Evolutionary conservation across 2,113 vertebrate genomes (phyloP).

Genomic region (Maccullochella peelii): DNA sequence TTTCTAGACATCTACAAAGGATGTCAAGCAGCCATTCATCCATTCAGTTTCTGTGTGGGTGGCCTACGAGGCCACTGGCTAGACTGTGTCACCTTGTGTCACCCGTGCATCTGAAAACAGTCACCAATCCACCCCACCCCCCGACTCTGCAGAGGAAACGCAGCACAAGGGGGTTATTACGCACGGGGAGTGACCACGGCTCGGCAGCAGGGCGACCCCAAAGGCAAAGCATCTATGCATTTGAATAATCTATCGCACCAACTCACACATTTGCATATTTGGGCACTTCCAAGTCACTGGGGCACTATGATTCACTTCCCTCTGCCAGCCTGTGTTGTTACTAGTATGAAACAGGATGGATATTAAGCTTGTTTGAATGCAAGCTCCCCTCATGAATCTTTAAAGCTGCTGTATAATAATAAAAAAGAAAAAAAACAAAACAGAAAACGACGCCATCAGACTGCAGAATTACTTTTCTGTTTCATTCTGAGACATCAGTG

Average conservation of each 20-base stretch:
- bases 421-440: conserved; percentile 18
- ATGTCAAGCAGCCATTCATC: conserved; percentile 29
- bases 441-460: conserved; percentile 24
- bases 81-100: conserved; percentile 52
- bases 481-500: conserved; percentile 41
- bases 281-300: conserved; percentile 70
- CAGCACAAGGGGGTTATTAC: conserved; percentile 56
- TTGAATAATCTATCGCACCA: conserved; percentile 77
- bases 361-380: conserved; percentile 71
- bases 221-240: conserved; percentile 63
- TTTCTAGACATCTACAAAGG: conserved; percentile 6
- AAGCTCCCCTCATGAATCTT: conserved; percentile 68
- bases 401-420: conserved; percentile 54
- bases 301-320: conserved; percentile 75
- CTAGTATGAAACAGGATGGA: conserved; percentile 56
- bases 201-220: conserved; percentile 56
- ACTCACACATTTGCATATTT: conserved; percentile 77
- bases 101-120: conserved; percentile 45
- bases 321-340: conserved; percentile 56
- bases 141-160: conserved; percentile 19
- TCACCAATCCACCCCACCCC: background rate
- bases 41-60: conserved; percentile 45
- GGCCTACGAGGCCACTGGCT: conserved; percentile 31
- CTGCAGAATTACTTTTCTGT: conserved; percentile 49
- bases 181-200: conserved; percentile 63